phyloP scores from a whole-genome alignment of 2,797 vertebrate species.

The Heliangelus exortis region DNA sequence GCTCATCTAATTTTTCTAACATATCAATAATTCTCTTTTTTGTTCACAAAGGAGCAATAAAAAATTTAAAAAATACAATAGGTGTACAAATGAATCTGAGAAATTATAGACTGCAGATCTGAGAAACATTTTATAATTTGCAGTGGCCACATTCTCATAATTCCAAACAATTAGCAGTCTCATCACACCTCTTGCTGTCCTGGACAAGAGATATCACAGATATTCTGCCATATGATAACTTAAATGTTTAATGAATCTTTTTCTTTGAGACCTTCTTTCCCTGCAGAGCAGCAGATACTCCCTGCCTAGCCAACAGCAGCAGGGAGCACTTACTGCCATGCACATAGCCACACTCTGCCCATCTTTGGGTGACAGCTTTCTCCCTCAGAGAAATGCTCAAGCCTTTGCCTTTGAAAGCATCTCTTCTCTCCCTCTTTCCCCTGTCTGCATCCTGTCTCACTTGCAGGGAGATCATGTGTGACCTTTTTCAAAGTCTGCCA shows the following conservation, averaged over 20 bases:
- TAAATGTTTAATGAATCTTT: not conserved
- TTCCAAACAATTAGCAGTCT: not conserved
- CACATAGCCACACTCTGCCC: not conserved
- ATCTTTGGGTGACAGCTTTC: not conserved
- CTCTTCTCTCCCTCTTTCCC: not conserved
- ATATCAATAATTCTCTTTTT: not conserved
- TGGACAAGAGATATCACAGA: not conserved
- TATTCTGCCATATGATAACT: not conserved
- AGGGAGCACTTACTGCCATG: not conserved
- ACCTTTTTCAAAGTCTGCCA: not conserved
- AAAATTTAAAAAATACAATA: not conserved
- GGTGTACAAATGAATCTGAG: not conserved
- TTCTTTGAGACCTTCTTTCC: not conserved
- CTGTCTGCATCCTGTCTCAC: accelerated
- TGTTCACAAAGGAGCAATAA: not conserved
- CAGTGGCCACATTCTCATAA: not conserved
- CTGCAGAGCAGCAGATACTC: not conserved
- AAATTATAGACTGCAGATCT: not conserved
- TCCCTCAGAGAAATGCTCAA: accelerated
- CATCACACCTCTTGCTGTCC: not conserved
- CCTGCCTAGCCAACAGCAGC: not conserved
- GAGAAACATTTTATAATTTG: conserved; percentile 1
- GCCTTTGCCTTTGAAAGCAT: not conserved
- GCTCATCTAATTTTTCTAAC: not conserved
- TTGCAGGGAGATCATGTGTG: accelerated